phyloP scores from a whole-genome alignment of 2,888 invertebrate species.

The Phyllotreta striolata region DNA sequence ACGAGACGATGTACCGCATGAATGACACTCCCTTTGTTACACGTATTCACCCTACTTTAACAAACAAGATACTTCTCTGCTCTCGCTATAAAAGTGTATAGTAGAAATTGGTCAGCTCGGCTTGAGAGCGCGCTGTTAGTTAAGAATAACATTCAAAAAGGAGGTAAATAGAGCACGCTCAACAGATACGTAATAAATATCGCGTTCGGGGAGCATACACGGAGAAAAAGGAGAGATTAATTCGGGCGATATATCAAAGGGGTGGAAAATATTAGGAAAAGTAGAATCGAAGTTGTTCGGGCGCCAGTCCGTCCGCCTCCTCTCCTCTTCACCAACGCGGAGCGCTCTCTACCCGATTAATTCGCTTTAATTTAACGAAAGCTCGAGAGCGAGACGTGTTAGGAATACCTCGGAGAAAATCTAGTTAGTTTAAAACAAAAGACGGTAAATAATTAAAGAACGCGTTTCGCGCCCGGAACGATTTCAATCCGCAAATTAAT shows the following conservation, averaged over 20 bases:
- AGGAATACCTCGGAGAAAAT: slow-evolving; percentile 53
- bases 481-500: slow-evolving; percentile 54
- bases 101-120: too few species aligned
- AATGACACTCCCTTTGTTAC: too few species aligned
- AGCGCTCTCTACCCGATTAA: slow-evolving; percentile 48
- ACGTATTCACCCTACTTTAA: too few species aligned
- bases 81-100: too few species aligned
- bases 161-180: not conserved
- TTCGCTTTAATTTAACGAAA: slow-evolving; percentile 56
- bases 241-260: slow-evolving; percentile 42
- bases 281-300: slow-evolving; percentile 46
- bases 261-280: slow-evolving; percentile 46
- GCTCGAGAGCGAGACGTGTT: slow-evolving; percentile 53
- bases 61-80: too few species aligned
- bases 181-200: slow-evolving; percentile 20
- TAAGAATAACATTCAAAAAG: too few species aligned
- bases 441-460: slow-evolving; percentile 57
- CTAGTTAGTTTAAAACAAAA: slow-evolving; percentile 57
- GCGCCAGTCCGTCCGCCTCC: slow-evolving; percentile 35
- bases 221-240: slow-evolving; percentile 41
- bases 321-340: slow-evolving; percentile 33
- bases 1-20: too few species aligned
- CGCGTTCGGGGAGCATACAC: slow-evolving; percentile 37
- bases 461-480: slow-evolving; percentile 48
- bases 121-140: too few species aligned